These are phyloP conservation scores for roundworm (Caenorhabditis elegans) DNA, from an alignment of 1,140 invertebrate genomes.

Conservation along the genomic window WBcel235 BX284605.5:6423501-6424000, in stretches of 20 bases:
- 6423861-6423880: not conserved
- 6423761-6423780: conserved; percentile 15
- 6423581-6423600: not conserved
- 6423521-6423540: conserved; percentile 48
- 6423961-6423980: not conserved
- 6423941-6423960: not conserved
- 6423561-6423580: conserved; percentile 32
- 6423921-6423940: not conserved
- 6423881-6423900: not conserved
- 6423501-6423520: conserved; percentile 54
- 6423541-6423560: conserved; percentile 54
- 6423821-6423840: not conserved
- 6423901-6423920: not conserved
- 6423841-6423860: not conserved
- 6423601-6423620: not conserved
- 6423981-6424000: not conserved
- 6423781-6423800: not conserved
- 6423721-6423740: not conserved
- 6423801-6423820: conserved; percentile 1
- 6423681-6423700: not conserved
- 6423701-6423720: not conserved
- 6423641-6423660: conserved; percentile 20
- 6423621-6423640: not conserved
- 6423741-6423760: not conserved
- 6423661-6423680: not conserved